Evolutionary conservation across 2,888 invertebrate genomes (phyloP).

Genomic region (Pocota personata): DNA sequence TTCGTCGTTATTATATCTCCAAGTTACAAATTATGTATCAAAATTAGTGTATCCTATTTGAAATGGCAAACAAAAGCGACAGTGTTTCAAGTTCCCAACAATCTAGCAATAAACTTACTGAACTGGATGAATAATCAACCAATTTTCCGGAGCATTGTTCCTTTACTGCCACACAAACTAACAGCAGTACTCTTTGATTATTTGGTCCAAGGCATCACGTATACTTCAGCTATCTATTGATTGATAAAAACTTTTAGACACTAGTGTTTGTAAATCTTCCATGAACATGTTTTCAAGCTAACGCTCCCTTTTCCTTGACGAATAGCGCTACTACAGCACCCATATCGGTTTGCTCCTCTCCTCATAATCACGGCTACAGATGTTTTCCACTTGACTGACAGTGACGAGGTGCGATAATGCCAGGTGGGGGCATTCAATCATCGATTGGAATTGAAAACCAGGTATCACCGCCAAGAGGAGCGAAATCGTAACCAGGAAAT

Average conservation of each 20-base stretch:
- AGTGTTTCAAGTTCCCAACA: too few species aligned
- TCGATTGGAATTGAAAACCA: neutral
- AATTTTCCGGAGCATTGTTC: too few species aligned
- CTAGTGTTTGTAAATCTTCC: neutral
- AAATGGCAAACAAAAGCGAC: too few species aligned
- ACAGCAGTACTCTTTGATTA: too few species aligned
- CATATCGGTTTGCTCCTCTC: neutral
- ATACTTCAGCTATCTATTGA: too few species aligned
- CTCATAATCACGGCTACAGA: neutral
- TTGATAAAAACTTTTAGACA: neutral
- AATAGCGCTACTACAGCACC: neutral
- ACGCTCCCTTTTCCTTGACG: neutral
- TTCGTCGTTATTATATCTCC: too few species aligned
- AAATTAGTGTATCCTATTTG: too few species aligned
- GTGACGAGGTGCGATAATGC: neutral
- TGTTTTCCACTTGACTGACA: slow-evolving; percentile 9
- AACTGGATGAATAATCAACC: too few species aligned
- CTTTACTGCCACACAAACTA: too few species aligned
- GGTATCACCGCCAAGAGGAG: neutral
- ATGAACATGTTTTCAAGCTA: neutral
- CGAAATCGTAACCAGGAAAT: neutral
- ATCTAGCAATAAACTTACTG: too few species aligned
- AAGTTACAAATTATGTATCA: too few species aligned
- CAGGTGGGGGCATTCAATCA: neutral
- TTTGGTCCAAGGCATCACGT: too few species aligned